These are phyloP conservation scores for Amyelois transitella DNA, from an alignment of 1,140 invertebrate genomes.

Conservation along the genomic window DNA sequence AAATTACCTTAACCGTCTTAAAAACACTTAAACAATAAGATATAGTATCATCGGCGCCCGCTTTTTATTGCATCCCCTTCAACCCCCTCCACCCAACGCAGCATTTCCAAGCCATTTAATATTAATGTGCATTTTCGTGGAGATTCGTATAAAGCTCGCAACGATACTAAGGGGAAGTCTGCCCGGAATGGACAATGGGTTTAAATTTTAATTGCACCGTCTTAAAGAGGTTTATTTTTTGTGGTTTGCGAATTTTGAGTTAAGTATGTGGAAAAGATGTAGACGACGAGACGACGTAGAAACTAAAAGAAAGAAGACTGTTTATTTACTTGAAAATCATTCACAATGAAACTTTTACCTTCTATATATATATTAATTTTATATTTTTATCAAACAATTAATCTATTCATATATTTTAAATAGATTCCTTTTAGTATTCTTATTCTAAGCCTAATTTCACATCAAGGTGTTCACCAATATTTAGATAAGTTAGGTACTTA, in stretches of 20 bases:
- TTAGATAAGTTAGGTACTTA: too few relatives aligned
- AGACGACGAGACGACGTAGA: too few relatives aligned
- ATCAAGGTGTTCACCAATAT: too few relatives aligned
- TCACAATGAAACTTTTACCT: too few relatives aligned
- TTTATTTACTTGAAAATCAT: too few relatives aligned
- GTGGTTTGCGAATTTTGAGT: background rate
- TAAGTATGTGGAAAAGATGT: background rate
- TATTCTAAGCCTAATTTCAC: too few relatives aligned
- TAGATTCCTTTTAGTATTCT: too few relatives aligned
- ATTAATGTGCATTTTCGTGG: constrained; percentile 74
- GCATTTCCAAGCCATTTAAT: constrained; percentile 73
- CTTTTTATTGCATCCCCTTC: constrained; percentile 60
- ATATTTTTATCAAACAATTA: too few relatives aligned
- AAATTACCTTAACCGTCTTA: background rate
- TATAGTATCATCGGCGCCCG: constrained; percentile 58
- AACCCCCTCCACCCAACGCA: constrained; percentile 46
- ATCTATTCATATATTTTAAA: too few relatives aligned
- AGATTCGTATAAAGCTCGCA: constrained; percentile 69
- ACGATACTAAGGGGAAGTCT: constrained; percentile 48
- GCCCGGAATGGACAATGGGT: constrained; percentile 47
- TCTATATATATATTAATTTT: too few relatives aligned
- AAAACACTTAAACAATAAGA: constrained; percentile 28
- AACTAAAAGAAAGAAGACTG: too few relatives aligned
- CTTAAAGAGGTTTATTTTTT: background rate
- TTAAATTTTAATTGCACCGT: constrained; percentile 57